Conservation (phyloP, 2,113 vertebrate species). For the Psettodes erumei region DNA sequence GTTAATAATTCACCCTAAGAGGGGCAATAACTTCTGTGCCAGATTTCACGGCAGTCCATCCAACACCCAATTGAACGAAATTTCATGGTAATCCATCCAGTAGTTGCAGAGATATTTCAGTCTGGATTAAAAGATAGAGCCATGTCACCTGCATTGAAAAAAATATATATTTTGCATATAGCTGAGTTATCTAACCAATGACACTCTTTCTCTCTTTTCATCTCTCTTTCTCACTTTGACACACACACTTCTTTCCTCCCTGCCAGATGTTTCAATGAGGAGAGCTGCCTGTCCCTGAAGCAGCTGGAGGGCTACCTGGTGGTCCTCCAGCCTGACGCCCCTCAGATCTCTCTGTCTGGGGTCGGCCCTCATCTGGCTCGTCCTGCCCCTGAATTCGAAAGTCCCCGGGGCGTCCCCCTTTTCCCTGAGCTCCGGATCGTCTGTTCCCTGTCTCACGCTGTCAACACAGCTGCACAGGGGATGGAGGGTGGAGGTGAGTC, state of each 20-base stretch:
- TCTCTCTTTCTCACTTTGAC: not conserved
- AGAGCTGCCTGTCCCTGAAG: constrained; percentile 94
- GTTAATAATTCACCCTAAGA: not conserved
- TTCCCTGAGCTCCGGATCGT: constrained; percentile 94
- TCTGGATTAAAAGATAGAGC: not conserved
- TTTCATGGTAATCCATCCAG: not conserved
- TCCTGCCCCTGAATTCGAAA: constrained; percentile 91
- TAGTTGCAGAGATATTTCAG: constrained; percentile 2
- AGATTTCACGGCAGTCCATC: not conserved
- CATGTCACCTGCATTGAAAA: too few relatives aligned
- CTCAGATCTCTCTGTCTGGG: constrained; percentile 94
- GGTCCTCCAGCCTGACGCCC: constrained; percentile 96
- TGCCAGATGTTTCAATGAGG: constrained; percentile 94
- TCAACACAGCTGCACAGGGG: constrained; percentile 85
- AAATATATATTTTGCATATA: not conserved
- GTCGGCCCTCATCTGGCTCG: constrained; percentile 91
- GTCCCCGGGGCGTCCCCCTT: constrained; percentile 88
- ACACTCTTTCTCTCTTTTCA: not conserved
- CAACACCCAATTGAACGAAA: not conserved
- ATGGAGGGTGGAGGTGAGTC: constrained; percentile 86
- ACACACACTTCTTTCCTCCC: constrained; percentile 7
- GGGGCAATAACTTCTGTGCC: not conserved
- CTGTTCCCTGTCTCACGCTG: constrained; percentile 92
- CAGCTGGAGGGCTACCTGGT: constrained; percentile 96
- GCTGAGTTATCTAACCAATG: not conserved